Conservation (phyloP, 1,140 invertebrate genomes). For the Mylabris phalerata region DNA sequence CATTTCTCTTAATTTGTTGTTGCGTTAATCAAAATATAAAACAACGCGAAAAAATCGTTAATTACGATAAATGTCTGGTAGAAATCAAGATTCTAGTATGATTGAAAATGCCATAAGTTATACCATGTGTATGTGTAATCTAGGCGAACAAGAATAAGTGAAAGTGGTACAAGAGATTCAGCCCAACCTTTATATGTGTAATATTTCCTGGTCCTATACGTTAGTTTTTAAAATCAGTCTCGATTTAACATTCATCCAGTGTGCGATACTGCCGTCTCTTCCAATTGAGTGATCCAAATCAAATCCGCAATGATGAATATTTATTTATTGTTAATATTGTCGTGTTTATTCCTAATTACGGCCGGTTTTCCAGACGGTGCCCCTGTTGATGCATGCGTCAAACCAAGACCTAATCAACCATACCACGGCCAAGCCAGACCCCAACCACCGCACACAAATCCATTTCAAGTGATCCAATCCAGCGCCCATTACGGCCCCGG, state of each 20-base stretch:
- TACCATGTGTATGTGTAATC: conserved; percentile 5
- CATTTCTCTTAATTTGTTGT: too few relatives aligned
- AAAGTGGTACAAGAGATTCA: conserved; percentile 15
- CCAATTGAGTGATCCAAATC: neutral
- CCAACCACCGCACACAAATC: conserved; percentile 54
- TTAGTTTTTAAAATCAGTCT: conserved; percentile 9
- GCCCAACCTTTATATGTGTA: conserved; percentile 3
- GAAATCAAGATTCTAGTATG: too few relatives aligned
- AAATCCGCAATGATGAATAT: neutral
- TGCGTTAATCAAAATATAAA: too few relatives aligned
- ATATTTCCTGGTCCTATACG: conserved; percentile 16
- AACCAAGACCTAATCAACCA: conserved; percentile 61
- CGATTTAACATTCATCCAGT: conserved; percentile 3
- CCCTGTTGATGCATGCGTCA: conserved; percentile 69
- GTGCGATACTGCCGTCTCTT: neutral
- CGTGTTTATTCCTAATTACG: conserved; percentile 17
- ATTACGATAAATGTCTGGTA: too few relatives aligned
- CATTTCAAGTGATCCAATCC: conserved; percentile 59
- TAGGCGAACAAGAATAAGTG: conserved; percentile 9
- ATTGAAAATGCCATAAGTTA: neutral
- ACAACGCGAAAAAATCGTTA: too few relatives aligned
- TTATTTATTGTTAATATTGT: conserved; percentile 6
- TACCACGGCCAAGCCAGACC: conserved; percentile 63
- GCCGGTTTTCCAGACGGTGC: conserved; percentile 64
- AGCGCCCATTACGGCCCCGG: conserved; percentile 55